phyloP scores from a whole-genome alignment of 2,113 vertebrate species.

The Ammospiza caudacuta region DNA sequence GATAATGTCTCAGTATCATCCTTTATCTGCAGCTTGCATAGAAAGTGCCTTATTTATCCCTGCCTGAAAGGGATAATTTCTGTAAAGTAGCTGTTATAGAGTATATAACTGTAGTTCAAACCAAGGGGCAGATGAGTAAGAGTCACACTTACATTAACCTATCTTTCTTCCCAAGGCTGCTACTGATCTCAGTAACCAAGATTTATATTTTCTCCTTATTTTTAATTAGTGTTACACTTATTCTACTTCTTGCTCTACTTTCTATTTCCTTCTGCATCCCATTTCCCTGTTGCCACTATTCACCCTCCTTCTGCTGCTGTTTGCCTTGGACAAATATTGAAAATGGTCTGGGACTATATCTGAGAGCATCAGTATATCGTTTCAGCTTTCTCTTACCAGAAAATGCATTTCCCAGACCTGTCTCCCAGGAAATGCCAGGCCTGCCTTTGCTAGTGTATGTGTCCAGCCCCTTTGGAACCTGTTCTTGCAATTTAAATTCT shows the following conservation, averaged over 20 bases:
- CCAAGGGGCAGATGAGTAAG: fast-evolving
- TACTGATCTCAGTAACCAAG: background rate
- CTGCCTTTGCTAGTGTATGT: background rate
- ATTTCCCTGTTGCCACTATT: background rate
- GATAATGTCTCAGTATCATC: background rate
- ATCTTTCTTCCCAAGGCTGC: background rate
- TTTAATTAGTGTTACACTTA: background rate
- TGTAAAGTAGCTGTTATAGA: background rate
- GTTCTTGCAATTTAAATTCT: background rate
- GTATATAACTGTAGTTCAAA: background rate
- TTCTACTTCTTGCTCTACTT: background rate
- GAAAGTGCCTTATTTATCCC: background rate
- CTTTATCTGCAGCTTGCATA: background rate
- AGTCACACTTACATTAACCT: background rate
- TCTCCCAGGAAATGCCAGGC: background rate
- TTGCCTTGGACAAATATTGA: background rate
- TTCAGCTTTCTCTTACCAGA: background rate
- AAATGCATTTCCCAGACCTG: background rate
- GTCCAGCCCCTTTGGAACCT: background rate
- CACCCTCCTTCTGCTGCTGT: background rate
- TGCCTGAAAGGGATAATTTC: background rate
- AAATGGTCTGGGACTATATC: background rate
- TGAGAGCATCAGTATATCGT: background rate
- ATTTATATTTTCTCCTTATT: background rate
- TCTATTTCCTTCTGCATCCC: background rate